Conservation (phyloP, 2,888 invertebrate genomes). For the Dusona sp. region DNA sequence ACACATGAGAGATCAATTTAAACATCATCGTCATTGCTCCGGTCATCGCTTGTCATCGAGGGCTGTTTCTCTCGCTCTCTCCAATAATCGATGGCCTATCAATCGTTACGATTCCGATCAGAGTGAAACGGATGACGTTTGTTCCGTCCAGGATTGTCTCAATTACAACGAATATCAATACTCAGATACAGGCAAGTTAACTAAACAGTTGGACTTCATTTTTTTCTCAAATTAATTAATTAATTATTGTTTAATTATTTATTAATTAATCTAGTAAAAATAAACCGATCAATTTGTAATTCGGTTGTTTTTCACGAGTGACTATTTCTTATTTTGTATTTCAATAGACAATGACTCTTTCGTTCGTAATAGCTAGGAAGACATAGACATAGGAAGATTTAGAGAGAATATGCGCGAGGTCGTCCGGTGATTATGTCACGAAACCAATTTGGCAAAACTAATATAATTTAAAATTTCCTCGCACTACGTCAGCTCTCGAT, state of each 20-base stretch:
- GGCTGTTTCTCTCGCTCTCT: conserved; percentile 79
- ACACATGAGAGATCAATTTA: conserved; percentile 82
- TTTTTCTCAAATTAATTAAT: background rate
- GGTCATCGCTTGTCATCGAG: conserved; percentile 74
- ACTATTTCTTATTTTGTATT: background rate
- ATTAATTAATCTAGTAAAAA: background rate
- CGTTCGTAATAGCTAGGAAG: background rate
- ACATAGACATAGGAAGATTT: conserved; percentile 21
- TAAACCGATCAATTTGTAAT: background rate
- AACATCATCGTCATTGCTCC: conserved; percentile 78
- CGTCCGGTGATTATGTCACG: conserved; percentile 45
- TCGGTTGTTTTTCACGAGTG: background rate
- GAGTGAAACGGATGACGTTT: conserved; percentile 81
- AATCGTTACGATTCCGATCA: conserved; percentile 81
- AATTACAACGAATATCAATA: conserved; percentile 73
- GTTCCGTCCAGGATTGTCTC: conserved; percentile 83
- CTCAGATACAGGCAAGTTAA: conserved; percentile 76
- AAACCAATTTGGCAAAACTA: conserved; percentile 44
- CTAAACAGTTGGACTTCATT: background rate
- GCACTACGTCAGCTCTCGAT: background rate
- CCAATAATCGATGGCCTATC: conserved; percentile 77
- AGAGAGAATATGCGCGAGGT: conserved; percentile 31
- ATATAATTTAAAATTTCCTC: conserved; percentile 9
- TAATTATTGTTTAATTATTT: too few relatives aligned
- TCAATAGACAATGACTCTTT: conserved; percentile 23